Conservation (phyloP, 1,140 invertebrate genomes). For the Stenopsyche tienmushanensis region DNA sequence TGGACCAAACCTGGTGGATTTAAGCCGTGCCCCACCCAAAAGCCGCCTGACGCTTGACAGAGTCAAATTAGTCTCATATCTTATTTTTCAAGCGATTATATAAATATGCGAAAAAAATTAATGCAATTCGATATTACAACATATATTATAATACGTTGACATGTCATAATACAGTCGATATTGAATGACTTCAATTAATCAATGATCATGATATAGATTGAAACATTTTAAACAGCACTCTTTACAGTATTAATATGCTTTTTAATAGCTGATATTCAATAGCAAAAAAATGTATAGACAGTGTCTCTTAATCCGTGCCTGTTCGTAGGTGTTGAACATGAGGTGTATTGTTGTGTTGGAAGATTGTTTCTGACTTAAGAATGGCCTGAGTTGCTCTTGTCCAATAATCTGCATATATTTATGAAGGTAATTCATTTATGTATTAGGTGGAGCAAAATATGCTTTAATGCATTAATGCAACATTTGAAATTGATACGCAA, state of each 20-base stretch:
- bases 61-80: background rate
- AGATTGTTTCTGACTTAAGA: constrained; percentile 37
- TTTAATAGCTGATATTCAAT: background rate
- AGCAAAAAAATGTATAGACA: background rate
- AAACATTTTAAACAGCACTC: too few relatives aligned
- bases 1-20: constrained; percentile 20
- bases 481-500: too few relatives aligned
- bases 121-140: background rate
- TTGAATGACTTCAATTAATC: too few relatives aligned
- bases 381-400: constrained; percentile 10
- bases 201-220: too few relatives aligned
- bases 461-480: too few relatives aligned
- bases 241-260: background rate
- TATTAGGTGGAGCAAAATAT: too few relatives aligned
- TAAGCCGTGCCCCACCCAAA: constrained; percentile 30
- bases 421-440: too few relatives aligned
- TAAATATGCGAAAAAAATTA: background rate
- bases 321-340: constrained; percentile 30
- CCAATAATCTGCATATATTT: constrained; percentile 3
- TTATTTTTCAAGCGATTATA: background rate
- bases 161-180: too few relatives aligned
- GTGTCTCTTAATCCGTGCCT: constrained; percentile 15
- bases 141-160: background rate
- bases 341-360: constrained; percentile 32
- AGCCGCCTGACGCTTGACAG: constrained; percentile 1